A percentile compares a stretch with the other conserved stretches of the same genome.
These are phyloP conservation scores for Lepus oiostolus DNA, from an alignment of 2,797 vertebrate species.

Conservation along the genomic window DNA sequence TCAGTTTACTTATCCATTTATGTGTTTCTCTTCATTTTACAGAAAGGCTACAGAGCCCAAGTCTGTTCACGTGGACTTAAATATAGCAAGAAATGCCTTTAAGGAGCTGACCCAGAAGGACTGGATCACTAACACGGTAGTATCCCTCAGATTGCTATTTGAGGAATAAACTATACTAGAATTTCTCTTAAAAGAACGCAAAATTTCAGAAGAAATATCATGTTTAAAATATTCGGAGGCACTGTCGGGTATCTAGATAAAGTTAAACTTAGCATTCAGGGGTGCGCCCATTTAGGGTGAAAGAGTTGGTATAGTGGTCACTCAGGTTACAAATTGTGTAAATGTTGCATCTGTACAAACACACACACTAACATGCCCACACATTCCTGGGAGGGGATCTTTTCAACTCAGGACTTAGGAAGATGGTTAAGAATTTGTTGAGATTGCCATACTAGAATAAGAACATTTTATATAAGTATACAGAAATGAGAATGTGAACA, in stretches of 20 bases:
- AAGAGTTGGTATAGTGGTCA: neutral
- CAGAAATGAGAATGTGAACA: neutral
- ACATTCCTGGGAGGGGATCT: neutral
- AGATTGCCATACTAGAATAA: neutral
- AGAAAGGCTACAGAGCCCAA: constrained; percentile 53
- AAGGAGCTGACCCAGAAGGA: constrained; percentile 77
- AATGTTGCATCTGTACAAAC: neutral
- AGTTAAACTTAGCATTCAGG: neutral
- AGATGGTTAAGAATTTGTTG: constrained; percentile 37
- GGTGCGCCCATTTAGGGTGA: neutral
- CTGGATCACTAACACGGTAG: constrained; percentile 82
- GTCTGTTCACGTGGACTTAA: constrained; percentile 76
- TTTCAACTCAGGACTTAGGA: neutral
- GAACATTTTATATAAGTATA: neutral
- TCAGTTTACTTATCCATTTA: neutral
- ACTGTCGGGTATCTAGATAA: neutral
- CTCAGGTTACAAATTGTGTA: neutral
- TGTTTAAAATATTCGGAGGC: neutral
- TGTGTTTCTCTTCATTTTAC: constrained; percentile 22
- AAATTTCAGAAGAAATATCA: constrained; percentile 46
- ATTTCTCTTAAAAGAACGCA: constrained; percentile 27
- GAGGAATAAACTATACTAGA: constrained; percentile 29
- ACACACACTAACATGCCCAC: neutral
- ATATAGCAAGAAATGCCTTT: constrained; percentile 77
- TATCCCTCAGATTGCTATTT: constrained; percentile 48